Evolutionary conservation across 30 jellyfish, hydroid and myxozoan genomes (phyloP).

Genomic region (Chrysaora quinquecirrha): DNA sequence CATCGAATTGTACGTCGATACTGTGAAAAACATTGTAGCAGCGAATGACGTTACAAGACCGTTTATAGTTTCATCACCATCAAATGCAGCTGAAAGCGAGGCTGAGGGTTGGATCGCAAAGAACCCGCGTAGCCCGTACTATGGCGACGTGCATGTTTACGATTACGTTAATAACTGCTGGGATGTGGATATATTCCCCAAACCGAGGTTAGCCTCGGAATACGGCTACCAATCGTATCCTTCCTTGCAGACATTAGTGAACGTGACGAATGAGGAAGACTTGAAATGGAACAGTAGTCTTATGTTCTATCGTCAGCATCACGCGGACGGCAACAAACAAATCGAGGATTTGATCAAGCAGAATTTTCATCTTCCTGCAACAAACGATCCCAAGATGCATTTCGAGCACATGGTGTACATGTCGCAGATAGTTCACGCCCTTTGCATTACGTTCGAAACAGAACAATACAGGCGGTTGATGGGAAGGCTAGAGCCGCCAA

Average conservation of each 20-base stretch:
- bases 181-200: constrained; percentile 73
- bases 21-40: constrained; percentile 56
- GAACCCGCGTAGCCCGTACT: constrained; percentile 72
- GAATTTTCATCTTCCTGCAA: constrained; percentile 71
- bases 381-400: background rate
- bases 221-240: constrained; percentile 95
- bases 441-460: constrained; percentile 80
- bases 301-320: constrained; percentile 88
- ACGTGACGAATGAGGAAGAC: constrained; percentile 45
- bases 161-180: constrained; percentile 75
- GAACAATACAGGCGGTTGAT: constrained; percentile 87
- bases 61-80: constrained; percentile 88
- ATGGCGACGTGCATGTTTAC: constrained; percentile 91
- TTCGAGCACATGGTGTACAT: constrained; percentile 72
- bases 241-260: constrained; percentile 46
- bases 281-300: constrained; percentile 80
- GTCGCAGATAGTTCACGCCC: constrained; percentile 89
- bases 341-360: constrained; percentile 64
- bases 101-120: constrained; percentile 75
- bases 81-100: constrained; percentile 77
- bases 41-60: constrained; percentile 76
- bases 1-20: constrained; percentile 69
- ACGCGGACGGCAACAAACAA: constrained; percentile 77
- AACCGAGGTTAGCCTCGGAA: constrained; percentile 92
- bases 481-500: constrained; percentile 45